phyloP scores from a whole-genome alignment of 2,797 vertebrate species.

The Parauchenoglanis ngamensis region DNA sequence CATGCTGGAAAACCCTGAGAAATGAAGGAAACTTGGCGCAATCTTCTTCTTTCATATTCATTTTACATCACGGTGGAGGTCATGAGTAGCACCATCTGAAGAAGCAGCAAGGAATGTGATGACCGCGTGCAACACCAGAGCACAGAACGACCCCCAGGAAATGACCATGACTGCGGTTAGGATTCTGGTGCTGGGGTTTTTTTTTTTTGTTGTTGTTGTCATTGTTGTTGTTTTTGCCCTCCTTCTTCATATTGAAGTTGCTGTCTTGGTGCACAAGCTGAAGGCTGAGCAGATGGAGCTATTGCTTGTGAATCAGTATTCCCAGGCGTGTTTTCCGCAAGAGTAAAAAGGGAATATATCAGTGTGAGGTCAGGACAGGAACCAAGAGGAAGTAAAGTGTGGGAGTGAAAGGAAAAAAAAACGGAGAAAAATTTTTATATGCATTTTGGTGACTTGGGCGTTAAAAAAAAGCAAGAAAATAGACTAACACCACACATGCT shows the following conservation, averaged over 20 bases:
- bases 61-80: neutral
- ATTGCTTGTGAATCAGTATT: conserved; percentile 44
- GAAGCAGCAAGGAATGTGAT: conserved; percentile 20
- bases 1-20: neutral
- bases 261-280: conserved; percentile 22
- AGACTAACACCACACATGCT: neutral
- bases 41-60: neutral
- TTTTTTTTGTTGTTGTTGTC: neutral
- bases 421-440: neutral
- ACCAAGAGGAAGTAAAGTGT: conserved; percentile 43
- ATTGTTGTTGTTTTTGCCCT: neutral
- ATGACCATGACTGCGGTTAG: neutral
- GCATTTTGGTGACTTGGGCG: conserved; percentile 5
- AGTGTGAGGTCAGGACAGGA: conserved; percentile 46
- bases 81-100: conserved; percentile 18
- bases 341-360: conserved; percentile 47
- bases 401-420: conserved; percentile 21
- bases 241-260: conserved; percentile 23
- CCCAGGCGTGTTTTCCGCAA: conserved; percentile 33
- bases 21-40: conserved; percentile 7
- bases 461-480: neutral
- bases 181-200: neutral
- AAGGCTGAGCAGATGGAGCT: conserved; percentile 43
- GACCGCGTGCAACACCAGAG: conserved; percentile 17
- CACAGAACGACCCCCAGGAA: neutral